Evolutionary conservation across 2,888 invertebrate genomes (phyloP), one percentile per base, ranked within the genome.

Genomic region (Frankliniella intonsa): DNA sequence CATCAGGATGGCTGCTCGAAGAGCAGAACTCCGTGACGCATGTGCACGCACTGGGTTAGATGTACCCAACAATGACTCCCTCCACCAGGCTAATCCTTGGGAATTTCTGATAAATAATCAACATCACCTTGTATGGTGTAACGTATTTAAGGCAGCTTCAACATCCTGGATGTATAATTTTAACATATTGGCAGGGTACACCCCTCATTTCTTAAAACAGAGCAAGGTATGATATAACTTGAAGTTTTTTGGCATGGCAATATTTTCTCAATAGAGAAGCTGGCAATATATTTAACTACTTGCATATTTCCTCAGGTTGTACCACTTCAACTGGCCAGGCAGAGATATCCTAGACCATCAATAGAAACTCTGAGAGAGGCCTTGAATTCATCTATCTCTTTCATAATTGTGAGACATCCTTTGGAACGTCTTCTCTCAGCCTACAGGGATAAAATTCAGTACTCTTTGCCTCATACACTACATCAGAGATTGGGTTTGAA

Each of bases 91-190:
- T 50, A 94, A 94, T 86, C 92, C 95, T 19, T 95, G 95, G 95
- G 95, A 95, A 88, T 95, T 94, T 88, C 90, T 95, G 86, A 93
- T 95, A 86, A 94, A 94, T 88, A 90, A 91, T 85, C 93, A 94
- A 87, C 92, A 95, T 87, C 94, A 93, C 87, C 90, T 95, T 82
- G 93, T 95, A 87, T 95, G 95, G 95, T 93, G 93, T 86, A 93
- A 93, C 86, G 91, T 93, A 84, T 93, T 93, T 86, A 93, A 93
- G 89, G 93, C 93, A 27, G 50, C 49, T 3, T 49, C 51, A 50
- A 82, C 79, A 25, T 95, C 95, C 0, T 96, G 96, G 95, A 95
- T 96, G 93, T 95, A 95, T 88, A 95, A 95, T 88, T 95, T 96
- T 88, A 95, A 95, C 88, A 89, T 95, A 82, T 91, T 96, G 88